Base-by-base conservation (phyloP, 2,113 vertebrate genomes). In the Psilopogon haemacephalus region DNA sequence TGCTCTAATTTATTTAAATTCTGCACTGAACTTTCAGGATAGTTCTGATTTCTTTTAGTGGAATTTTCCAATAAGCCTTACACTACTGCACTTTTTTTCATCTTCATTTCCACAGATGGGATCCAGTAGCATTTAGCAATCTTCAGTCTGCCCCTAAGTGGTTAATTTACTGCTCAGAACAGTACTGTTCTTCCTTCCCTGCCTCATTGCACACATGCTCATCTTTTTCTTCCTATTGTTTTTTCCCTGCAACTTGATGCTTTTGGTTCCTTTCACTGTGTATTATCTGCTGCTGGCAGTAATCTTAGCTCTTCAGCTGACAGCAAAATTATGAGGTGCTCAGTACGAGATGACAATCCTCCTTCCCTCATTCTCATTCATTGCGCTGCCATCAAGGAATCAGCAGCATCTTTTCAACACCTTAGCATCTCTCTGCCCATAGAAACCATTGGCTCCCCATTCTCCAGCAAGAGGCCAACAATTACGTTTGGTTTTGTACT, bases 261-360 rank as follows among this genome's bases (percentile, higher is more conserved):
- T 92, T 95, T 84, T 72, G 88, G 88, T 95, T 94, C 70, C 76
- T 86, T 94, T 86, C 74, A 63, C 75, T 84, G 26, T 87, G 80
- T 80, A 94, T 95, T 95, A 86, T 96, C 89, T 87, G 76, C 91
- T 73, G 59, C 81, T 84, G 89, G 80, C 89, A 93, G 88, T 82
- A 91, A 94, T 94, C 94, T 97, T 85, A 94, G 88, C 88, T 85
- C 84, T 93, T 91, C 91, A 85, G 63, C 60, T 96, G 96, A 96
- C 96, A 95, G 95, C 85, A 96, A 97, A 96, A 97, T 97, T 95
- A 95, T 68, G 78, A 95, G 88, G 88, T 95, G 64, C 77, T 96
- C 89, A 84, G 64, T 70, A 82, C 50, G 73, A 85, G 78, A 90
- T 73, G 96, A 95, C 94, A 96, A 74, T 95, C 96, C 89, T 73